Conservation (phyloP, 2,888 invertebrate genomes). For the Siphonodentalium dalli region DNA sequence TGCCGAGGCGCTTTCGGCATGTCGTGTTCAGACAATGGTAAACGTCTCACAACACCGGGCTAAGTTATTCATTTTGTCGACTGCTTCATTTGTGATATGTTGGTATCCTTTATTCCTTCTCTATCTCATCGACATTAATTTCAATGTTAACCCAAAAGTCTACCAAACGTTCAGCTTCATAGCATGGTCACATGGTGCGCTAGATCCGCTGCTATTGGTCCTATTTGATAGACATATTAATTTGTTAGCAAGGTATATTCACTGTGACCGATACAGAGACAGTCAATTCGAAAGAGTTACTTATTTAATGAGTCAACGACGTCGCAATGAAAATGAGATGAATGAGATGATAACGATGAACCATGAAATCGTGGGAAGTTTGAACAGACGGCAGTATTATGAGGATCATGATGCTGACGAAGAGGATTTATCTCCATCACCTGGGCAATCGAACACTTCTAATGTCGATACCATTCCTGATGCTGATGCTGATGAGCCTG, state of each 20-base stretch:
- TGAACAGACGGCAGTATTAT: not conserved
- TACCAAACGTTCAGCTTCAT: slow-evolving; percentile 64
- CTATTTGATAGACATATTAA: slow-evolving; percentile 62
- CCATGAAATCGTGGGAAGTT: not conserved
- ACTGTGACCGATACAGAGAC: slow-evolving; percentile 45
- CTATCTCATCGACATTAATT: slow-evolving; percentile 59
- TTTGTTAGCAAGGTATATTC: slow-evolving; percentile 47
- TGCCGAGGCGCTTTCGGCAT: slow-evolving; percentile 39
- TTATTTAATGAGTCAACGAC: slow-evolving; percentile 37
- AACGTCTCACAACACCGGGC: slow-evolving; percentile 58
- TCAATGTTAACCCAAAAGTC: slow-evolving; percentile 57
- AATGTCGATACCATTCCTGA: too few relatives aligned
- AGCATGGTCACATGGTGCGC: slow-evolving; percentile 62
- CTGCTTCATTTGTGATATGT: slow-evolving; percentile 55
- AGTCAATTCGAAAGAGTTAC: slow-evolving; percentile 40
- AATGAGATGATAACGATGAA: not conserved
- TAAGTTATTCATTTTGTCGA: slow-evolving; percentile 58
- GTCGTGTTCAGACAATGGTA: slow-evolving; percentile 48
- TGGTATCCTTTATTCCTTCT: slow-evolving; percentile 64
- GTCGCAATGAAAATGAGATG: not conserved
- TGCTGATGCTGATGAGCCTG: too few relatives aligned
- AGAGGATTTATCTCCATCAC: too few relatives aligned
- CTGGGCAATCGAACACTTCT: too few relatives aligned
- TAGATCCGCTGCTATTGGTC: slow-evolving; percentile 61
- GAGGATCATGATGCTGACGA: not conserved